Percentiles rank a stretch among this genome's conserved stretches.
phyloP scores from a whole-genome alignment of 2,797 vertebrate genomes.

The Loriculus beryllinus region DNA sequence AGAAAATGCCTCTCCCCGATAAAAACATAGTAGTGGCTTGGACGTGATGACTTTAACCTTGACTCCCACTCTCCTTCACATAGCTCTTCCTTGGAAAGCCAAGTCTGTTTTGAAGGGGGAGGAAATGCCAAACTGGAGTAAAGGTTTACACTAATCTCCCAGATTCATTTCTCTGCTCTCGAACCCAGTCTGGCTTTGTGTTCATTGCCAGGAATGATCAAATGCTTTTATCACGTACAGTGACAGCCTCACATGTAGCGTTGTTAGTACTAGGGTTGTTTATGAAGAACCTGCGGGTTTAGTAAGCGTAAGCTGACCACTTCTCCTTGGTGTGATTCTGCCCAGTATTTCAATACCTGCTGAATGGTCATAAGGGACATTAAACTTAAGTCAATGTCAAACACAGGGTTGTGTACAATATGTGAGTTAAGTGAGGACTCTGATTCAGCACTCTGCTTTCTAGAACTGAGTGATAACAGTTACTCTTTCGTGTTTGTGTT shows the following conservation, averaged over 20 bases:
- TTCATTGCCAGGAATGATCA: neutral
- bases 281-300: neutral
- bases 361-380: neutral
- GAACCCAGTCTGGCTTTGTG: neutral
- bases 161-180: neutral
- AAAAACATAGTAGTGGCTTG: slow-evolving; percentile 8
- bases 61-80: slow-evolving; percentile 62
- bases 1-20: neutral
- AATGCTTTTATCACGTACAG: neutral
- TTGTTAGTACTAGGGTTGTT: neutral
- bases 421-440: slow-evolving; percentile 23
- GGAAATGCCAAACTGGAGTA: neutral
- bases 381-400: slow-evolving; percentile 17
- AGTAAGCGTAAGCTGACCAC: neutral
- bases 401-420: neutral
- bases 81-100: slow-evolving; percentile 60
- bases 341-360: neutral
- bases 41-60: slow-evolving; percentile 75
- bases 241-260: neutral
- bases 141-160: slow-evolving; percentile 14
- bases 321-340: neutral
- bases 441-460: slow-evolving; percentile 57
- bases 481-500: neutral
- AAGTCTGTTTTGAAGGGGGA: neutral
- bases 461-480: neutral